Evolutionary conservation across 2,888 invertebrate species (phyloP).

Genomic region (Poecilus cupreus): DNA sequence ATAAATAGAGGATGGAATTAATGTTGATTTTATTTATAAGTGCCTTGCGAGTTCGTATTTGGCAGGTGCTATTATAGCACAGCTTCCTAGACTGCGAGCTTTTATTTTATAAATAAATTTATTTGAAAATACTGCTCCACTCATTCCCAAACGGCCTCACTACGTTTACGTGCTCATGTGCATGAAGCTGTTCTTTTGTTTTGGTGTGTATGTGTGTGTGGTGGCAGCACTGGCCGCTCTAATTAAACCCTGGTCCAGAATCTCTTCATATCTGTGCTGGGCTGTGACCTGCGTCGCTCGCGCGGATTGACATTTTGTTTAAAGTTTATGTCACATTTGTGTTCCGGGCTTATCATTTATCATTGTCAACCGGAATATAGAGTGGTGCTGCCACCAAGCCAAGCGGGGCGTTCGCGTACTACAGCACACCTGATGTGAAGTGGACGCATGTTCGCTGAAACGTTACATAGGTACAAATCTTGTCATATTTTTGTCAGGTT

Average conservation of each 20-base stretch:
- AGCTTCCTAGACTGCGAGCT: too few relatives aligned
- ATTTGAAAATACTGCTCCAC: too few relatives aligned
- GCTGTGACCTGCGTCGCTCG: conserved; percentile 12
- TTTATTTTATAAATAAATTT: too few relatives aligned
- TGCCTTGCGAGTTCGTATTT: conserved; percentile 18
- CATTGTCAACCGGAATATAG: conserved; percentile 51
- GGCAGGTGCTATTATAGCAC: neutral
- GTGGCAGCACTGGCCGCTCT: neutral
- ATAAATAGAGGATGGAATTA: conserved; percentile 52
- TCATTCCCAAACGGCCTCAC: too few relatives aligned
- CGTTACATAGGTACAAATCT: neutral
- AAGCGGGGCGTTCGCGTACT: neutral
- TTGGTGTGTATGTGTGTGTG: neutral
- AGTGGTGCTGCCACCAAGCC: neutral
- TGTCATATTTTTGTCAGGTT: too few relatives aligned
- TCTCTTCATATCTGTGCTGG: conserved; percentile 23
- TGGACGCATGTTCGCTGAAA: neutral
- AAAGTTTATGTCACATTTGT: conserved; percentile 58
- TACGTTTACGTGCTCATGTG: too few relatives aligned
- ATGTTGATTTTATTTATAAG: conserved; percentile 58
- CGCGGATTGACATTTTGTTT: conserved; percentile 55
- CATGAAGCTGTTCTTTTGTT: too few relatives aligned
- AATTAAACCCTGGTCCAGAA: conserved; percentile 29
- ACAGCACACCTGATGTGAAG: neutral
- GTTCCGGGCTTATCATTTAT: conserved; percentile 57